These are phyloP conservation scores for Potorous gilbertii DNA, from an alignment of 2,797 vertebrate species.

Conservation along the genomic window DNA sequence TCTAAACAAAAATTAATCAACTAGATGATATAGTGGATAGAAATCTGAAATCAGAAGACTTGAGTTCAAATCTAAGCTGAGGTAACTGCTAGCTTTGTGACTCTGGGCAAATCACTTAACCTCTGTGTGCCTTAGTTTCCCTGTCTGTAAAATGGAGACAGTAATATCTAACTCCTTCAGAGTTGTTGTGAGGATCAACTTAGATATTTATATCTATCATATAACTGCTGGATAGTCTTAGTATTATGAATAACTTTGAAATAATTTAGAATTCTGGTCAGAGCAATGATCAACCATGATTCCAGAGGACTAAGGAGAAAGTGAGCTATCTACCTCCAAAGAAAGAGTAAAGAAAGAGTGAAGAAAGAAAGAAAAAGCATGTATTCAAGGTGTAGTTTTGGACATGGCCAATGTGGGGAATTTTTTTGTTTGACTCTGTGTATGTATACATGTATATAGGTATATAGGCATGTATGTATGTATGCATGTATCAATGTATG, in stretches of 20 bases:
- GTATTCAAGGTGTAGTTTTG: background rate
- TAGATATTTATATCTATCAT: background rate
- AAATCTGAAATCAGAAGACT: background rate
- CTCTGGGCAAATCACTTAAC: background rate
- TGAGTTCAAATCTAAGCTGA: background rate
- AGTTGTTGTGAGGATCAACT: background rate
- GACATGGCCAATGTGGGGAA: background rate
- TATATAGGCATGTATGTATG: too few relatives aligned
- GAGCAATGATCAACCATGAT: background rate
- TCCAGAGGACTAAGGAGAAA: background rate
- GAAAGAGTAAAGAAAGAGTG: background rate
- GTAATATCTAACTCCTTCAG: background rate
- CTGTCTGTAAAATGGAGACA: background rate
- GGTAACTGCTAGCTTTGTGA: background rate
- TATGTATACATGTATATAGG: too few relatives aligned
- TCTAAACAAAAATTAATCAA: background rate
- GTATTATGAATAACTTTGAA: background rate
- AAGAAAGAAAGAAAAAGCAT: too few relatives aligned
- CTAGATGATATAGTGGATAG: background rate
- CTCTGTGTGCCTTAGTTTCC: background rate
- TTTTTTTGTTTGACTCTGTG: background rate
- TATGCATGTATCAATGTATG: too few relatives aligned
- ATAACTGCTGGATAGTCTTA: background rate
- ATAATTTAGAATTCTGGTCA: background rate
- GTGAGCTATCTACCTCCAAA: background rate